Percentiles rank a stretch among this genome's conserved stretches.
Evolutionary conservation across 2,113 vertebrate genomes (phyloP).

Genomic region (Apistogramma diplotaenia): DNA sequence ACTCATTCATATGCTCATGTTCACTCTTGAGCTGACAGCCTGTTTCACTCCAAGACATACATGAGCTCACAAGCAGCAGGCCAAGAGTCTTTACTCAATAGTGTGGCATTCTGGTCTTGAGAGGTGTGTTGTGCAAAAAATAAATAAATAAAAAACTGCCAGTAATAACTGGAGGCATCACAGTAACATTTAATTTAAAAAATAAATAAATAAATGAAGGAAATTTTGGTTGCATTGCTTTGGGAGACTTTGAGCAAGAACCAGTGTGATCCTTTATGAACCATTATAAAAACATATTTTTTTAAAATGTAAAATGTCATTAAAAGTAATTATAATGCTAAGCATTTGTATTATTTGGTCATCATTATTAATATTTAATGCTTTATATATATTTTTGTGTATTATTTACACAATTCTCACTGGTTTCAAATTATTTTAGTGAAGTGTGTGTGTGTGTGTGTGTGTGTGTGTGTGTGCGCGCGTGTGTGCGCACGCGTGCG

Average conservation of each 20-base stretch:
- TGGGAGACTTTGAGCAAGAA: not conserved
- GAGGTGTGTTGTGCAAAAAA: not conserved
- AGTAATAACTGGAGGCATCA: not conserved
- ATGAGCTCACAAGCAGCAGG: not conserved
- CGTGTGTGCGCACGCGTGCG: not conserved
- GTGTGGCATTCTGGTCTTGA: not conserved
- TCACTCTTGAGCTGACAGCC: not conserved
- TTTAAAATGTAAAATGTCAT: not conserved
- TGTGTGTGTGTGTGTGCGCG: no score
- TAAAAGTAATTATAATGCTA: not conserved
- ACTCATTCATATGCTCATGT: constrained; percentile 15
- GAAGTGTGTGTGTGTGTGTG: not conserved
- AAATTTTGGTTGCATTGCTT: not conserved
- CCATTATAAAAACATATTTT: not conserved
- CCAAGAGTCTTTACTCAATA: not conserved
- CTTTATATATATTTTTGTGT: not conserved
- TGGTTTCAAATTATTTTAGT: not conserved
- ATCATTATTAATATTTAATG: not conserved
- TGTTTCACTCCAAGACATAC: not conserved
- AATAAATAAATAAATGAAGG: not conserved
- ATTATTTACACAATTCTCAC: not conserved
- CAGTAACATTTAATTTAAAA: not conserved
- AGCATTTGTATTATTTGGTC: not conserved
- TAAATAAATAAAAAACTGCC: not conserved
- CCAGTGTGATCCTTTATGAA: not conserved